A percentile compares a stretch with the other conserved stretches of the same genome.
Conservation (phyloP, 1,140 invertebrate species). For the Brachionus koreanus region DNA sequence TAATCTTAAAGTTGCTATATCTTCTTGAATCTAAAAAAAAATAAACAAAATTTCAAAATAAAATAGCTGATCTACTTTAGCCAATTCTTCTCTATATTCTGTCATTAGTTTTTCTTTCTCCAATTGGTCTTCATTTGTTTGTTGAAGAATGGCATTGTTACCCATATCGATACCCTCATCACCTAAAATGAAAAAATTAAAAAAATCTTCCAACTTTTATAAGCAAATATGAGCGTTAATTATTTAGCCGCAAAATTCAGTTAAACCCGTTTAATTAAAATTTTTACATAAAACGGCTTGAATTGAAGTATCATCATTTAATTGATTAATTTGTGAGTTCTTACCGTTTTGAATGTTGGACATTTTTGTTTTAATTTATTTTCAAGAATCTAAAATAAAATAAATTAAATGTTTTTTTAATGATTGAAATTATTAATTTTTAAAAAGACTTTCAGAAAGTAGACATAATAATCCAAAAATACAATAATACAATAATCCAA, state of each 20-base stretch:
- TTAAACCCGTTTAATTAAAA: not conserved
- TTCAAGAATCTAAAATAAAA: not conserved
- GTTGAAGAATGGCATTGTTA: not conserved
- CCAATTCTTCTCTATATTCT: slow-evolving; percentile 42
- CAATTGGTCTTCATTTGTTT: slow-evolving; percentile 35
- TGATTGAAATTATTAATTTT: not conserved
- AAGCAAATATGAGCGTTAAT: not conserved
- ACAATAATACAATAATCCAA: not conserved
- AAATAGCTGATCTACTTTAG: not conserved
- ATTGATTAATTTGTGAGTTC: not conserved
- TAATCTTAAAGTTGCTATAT: slow-evolving; percentile 33
- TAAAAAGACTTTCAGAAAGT: not conserved
- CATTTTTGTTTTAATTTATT: slow-evolving; percentile 9
- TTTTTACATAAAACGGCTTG: not conserved
- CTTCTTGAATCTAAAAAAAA: slow-evolving; percentile 41
- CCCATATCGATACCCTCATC: slow-evolving; percentile 34
- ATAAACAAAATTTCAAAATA: not conserved
- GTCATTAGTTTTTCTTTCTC: slow-evolving; percentile 36
- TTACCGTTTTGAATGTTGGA: slow-evolving; percentile 29
- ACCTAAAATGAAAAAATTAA: not conserved
- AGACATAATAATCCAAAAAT: not conserved
- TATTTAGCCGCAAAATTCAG: not conserved
- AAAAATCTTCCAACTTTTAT: not conserved
- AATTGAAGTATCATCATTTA: not conserved
- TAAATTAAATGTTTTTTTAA: not conserved